Percentiles rank a stretch among this genome's conserved stretches.
Evolutionary conservation across 2,113 vertebrate species (phyloP).

Genomic region (Scalopus aquaticus): DNA sequence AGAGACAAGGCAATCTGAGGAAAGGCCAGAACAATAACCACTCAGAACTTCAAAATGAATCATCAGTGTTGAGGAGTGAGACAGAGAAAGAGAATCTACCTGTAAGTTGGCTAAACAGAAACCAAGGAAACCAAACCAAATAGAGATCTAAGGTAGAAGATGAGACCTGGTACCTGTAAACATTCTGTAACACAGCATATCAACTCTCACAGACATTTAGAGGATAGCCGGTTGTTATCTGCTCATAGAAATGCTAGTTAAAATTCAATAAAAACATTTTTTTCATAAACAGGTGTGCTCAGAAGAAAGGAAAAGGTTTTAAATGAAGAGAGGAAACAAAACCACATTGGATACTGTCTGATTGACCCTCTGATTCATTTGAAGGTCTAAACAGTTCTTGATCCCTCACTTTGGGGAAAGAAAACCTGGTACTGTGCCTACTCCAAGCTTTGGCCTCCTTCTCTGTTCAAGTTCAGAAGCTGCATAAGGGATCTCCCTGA

Average conservation of each 20-base stretch:
- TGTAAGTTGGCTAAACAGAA: not conserved
- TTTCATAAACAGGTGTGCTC: not conserved
- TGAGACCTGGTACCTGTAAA: not conserved
- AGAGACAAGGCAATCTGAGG: not conserved
- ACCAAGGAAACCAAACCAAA: constrained; percentile 14
- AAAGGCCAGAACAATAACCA: constrained; percentile 23
- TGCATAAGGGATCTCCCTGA: not conserved
- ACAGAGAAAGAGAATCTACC: not conserved
- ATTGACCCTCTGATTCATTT: not conserved
- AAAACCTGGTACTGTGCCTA: not conserved
- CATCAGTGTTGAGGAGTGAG: not conserved
- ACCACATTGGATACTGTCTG: not conserved
- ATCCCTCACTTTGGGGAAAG: not conserved
- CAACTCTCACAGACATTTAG: constrained; percentile 30
- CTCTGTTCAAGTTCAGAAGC: not conserved
- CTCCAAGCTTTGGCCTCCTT: not conserved
- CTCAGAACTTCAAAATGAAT: constrained; percentile 42
- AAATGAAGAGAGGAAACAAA: constrained; percentile 13
- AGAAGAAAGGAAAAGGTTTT: not conserved
- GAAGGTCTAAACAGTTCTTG: not conserved
- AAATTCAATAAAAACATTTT: constrained; percentile 20
- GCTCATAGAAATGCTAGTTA: constrained; percentile 22
- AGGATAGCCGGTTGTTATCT: not conserved
- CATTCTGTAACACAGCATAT: constrained; percentile 24
- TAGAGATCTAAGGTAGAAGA: not conserved